Percentiles rank a stretch among this genome's conserved stretches.
These are phyloP conservation scores for Drosophila truncata DNA, from an alignment of 1,140 invertebrate genomes.

Conservation along the genomic window DNA sequence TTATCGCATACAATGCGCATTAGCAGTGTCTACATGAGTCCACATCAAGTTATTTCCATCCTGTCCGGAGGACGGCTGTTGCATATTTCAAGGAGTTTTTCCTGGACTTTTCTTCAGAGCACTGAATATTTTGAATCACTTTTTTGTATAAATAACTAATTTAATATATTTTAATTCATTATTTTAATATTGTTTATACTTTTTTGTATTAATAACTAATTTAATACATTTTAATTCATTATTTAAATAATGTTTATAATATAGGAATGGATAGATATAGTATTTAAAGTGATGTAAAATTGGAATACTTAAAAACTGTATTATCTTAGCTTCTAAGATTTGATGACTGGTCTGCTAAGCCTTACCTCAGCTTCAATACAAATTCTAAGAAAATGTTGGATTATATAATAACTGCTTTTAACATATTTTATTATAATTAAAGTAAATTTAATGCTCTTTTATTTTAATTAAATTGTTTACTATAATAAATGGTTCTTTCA, in stretches of 20 bases:
- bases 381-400: not conserved
- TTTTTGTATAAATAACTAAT: too few relatives aligned
- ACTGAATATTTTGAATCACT: too few relatives aligned
- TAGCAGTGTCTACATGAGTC: conserved; percentile 59
- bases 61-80: conserved; percentile 27
- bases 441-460: not conserved
- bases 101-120: not conserved
- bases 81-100: conserved; percentile 44
- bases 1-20: conserved; percentile 67
- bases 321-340: not conserved
- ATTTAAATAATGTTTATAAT: not conserved
- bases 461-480: too few relatives aligned
- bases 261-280: too few relatives aligned
- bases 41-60: conserved; percentile 59
- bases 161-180: too few relatives aligned
- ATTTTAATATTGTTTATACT: too few relatives aligned
- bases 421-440: not conserved
- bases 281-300: not conserved
- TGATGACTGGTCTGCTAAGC: not conserved
- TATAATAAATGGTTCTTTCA: too few relatives aligned
- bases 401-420: not conserved
- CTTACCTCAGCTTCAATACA: not conserved
- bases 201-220: too few relatives aligned
- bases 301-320: not conserved
- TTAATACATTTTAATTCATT: not conserved